These are phyloP conservation scores for Neocrepidodera transversa DNA, from an alignment of 2,888 invertebrate species.

Conservation along the genomic window DNA sequence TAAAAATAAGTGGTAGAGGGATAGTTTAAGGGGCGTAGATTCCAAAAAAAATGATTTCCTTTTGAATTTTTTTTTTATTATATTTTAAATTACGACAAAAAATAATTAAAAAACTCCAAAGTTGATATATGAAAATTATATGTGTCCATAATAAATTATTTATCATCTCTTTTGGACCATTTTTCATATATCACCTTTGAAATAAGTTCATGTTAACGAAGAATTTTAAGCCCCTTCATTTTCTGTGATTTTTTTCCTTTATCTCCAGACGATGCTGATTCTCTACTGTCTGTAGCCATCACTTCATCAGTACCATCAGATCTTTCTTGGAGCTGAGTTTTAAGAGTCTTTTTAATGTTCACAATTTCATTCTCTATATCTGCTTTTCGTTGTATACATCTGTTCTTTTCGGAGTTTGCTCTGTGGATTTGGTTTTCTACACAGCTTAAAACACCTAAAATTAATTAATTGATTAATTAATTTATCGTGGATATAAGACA, in stretches of 20 bases:
- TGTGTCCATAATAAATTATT: too few species aligned
- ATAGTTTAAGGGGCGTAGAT: too few species aligned
- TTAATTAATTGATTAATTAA: not conserved
- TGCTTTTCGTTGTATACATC: slow-evolving; percentile 79
- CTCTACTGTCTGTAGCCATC: slow-evolving; percentile 77
- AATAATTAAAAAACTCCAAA: too few species aligned
- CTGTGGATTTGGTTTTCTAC: slow-evolving; percentile 88
- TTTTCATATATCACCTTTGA: slow-evolving; percentile 5
- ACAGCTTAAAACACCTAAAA: slow-evolving; percentile 72
- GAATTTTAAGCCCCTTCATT: slow-evolving; percentile 43
- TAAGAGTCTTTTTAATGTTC: slow-evolving; percentile 87
- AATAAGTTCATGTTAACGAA: slow-evolving; percentile 33
- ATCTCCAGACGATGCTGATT: slow-evolving; percentile 65
- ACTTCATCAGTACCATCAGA: slow-evolving; percentile 84
- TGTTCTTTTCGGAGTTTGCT: slow-evolving; percentile 86
- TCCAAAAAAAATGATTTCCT: too few species aligned
- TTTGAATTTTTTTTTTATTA: not conserved
- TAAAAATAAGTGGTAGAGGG: too few species aligned
- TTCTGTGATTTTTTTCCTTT: slow-evolving; percentile 59
- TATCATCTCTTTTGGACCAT: not conserved
- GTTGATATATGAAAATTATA: too few species aligned
- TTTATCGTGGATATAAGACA: not conserved
- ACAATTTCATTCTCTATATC: slow-evolving; percentile 86
- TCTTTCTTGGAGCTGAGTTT: slow-evolving; percentile 71
- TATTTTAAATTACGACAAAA: not conserved